These are phyloP conservation scores for Poecilia picta DNA, from an alignment of 2,797 vertebrate genomes.

Conservation along the genomic window DNA sequence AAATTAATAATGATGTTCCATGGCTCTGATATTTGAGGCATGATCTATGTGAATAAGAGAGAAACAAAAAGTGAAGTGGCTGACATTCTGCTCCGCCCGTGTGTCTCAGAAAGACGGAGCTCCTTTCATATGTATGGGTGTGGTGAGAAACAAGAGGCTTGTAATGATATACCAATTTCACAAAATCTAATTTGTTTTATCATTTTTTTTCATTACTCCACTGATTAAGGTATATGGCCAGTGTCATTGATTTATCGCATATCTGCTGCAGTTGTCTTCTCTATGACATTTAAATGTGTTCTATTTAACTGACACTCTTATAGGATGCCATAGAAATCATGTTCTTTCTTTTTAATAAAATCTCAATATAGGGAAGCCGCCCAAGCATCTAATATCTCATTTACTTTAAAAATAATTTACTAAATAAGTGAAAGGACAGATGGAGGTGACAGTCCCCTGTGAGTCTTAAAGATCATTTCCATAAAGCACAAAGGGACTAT, in stretches of 20 bases:
- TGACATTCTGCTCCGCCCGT: neutral
- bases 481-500: slow-evolving; percentile 2
- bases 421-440: slow-evolving; percentile 35
- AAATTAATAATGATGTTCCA: neutral
- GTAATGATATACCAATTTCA: slow-evolving; percentile 7
- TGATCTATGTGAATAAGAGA: neutral
- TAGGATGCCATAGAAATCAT: slow-evolving; percentile 21
- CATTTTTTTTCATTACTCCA: slow-evolving; percentile 41
- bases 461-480: slow-evolving; percentile 21
- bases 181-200: slow-evolving; percentile 40
- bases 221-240: slow-evolving; percentile 8
- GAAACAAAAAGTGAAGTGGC: neutral
- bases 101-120: neutral
- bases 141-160: neutral
- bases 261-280: slow-evolving; percentile 22
- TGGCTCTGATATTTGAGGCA: neutral
- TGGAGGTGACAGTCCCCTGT: slow-evolving; percentile 24
- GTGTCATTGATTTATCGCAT: slow-evolving; percentile 18
- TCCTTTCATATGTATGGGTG: neutral
- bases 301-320: slow-evolving; percentile 47
- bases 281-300: slow-evolving; percentile 57
- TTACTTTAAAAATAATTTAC: slow-evolving; percentile 50
- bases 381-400: slow-evolving; percentile 50
- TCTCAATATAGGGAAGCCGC: slow-evolving; percentile 28
- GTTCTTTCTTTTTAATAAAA: slow-evolving; percentile 15